Evolutionary conservation across 2,113 vertebrate species (phyloP), one percentile per base, ranked within the genome.

Genomic region (Centropus unirufus): DNA sequence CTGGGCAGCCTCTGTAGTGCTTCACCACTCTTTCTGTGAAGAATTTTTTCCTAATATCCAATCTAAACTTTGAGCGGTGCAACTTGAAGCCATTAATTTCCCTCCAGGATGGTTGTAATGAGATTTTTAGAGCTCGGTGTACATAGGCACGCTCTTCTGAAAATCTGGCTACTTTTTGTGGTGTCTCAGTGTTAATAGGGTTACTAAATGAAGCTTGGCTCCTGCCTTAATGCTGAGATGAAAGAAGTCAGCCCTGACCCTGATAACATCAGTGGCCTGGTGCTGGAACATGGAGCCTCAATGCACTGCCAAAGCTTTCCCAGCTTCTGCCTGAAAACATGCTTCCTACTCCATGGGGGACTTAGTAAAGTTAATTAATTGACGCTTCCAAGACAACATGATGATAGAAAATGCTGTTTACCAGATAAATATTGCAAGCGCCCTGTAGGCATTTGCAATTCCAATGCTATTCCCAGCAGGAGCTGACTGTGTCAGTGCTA

Each of bases 371-470:
- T 58, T 90, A 90, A 88, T 93, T 67, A 83, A 91, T 23, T 70
- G 78, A 69, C 83, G 59, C 34, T 90, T 66, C 34, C 27, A 54
- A 89, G 81, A 47, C 69, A 91, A 34, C 0, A 10, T 83, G 78
- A 62, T 76, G 81, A 83, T 57, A 55, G 84, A 90, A 94, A 87
- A 69, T 57, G 75, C 87, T 75, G 20, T 57, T 94, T 86, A 32
- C 42, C 72, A 77, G 82, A 64, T 69, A 87, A 85, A 72, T 92
- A 27, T 79, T 87, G 21, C 74, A 46, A 18, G 52, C 0, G 12
- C 64, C 87, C 62, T n/a, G 61, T 39, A 54, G 62, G 29, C 22
- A 23, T 89, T 49, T 77, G 55, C 75, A 90, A 61, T 85, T 80
- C 42, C 59, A 67, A 6, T 57, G 49, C 30, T 87, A 0, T 67